Conservation (phyloP, 2,888 invertebrate genomes). For the Melanchra persicariae region DNA sequence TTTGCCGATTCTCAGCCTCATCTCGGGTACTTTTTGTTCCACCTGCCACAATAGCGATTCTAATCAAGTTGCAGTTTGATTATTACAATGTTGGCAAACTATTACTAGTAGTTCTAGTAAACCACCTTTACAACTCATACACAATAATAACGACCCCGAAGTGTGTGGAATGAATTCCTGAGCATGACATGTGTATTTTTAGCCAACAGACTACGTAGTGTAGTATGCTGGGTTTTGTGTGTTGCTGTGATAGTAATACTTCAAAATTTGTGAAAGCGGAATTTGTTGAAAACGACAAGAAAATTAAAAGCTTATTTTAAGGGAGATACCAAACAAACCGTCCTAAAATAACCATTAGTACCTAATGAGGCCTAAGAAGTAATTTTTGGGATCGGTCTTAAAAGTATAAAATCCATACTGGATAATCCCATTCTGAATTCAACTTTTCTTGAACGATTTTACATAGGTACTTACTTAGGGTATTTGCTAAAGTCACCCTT, state of each 20-base stretch:
- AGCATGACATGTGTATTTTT: slow-evolving; percentile 38
- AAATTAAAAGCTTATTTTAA: neutral
- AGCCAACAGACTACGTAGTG: neutral
- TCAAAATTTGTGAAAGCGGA: too few species aligned
- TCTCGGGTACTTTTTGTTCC: too few species aligned
- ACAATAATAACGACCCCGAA: slow-evolving; percentile 10
- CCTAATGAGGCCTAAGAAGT: too few species aligned
- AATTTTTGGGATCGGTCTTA: neutral
- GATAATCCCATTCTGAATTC: neutral
- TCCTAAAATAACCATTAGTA: neutral
- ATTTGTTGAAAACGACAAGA: neutral
- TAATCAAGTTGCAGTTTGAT: too few species aligned
- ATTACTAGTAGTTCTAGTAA: neutral
- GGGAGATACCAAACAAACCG: too few species aligned
- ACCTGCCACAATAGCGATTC: too few species aligned
- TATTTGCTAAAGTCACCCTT: neutral
- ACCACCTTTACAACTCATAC: slow-evolving; percentile 2
- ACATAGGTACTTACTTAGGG: neutral
- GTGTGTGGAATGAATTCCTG: slow-evolving; percentile 10
- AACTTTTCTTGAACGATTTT: too few species aligned
- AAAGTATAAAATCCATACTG: neutral
- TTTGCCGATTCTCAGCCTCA: too few species aligned
- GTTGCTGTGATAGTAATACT: neutral
- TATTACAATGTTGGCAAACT: slow-evolving; percentile 12
- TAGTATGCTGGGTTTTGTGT: neutral